Base-by-base conservation (phyloP, 64 coral and sea anemone species). In the Dendrophyllia cribrosa region DNA sequence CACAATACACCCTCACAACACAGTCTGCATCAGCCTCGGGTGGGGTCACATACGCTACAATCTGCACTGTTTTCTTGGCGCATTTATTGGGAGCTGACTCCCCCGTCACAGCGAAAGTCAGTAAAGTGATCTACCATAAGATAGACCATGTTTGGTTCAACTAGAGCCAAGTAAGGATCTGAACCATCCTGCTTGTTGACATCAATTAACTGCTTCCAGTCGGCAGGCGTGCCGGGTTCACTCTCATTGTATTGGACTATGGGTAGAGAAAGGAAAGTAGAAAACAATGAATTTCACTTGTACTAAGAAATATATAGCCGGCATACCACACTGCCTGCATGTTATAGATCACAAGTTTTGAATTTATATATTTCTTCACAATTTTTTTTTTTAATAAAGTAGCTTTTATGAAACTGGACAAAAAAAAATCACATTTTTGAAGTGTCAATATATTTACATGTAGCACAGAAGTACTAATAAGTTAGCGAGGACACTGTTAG, bases 101-200 rank as follows among this genome's bases (percentile, higher is more conserved):
- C 22, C 88, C 88, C 24, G 44, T 72, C 19, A 90, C 48, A 71
- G 75, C 63, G n/a, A 45, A 80, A 82, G 8, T 56, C 16, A 2
- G 91, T 86, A 7, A 92, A 92, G 16, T 92, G 91, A 43, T 86
- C 83, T 17, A 92, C 46, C 83, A 92, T 92, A 0, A 92, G 24
- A 26, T 92, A 58, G 4, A 92, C 59, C 70, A 59, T 51, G 58
- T 87, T 78, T 9, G 72, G 12, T 16, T 63, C 60, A 1, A 92
- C 22, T 9, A 86, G 19, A 68, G 58, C 84, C 0, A 86, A 19
- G 43, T 59, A 75, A 8, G 72, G n/a, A 47, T 87, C 91, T 20
- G 83, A 75, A 7, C 59, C 50, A 86, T 92, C 91, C 82, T 86
- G 59, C 8, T 55, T 85, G 25, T 70, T 77, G 70, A 74, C 26